Base-by-base conservation (phyloP, 1,140 invertebrate genomes). In the Eueides isabella region DNA sequence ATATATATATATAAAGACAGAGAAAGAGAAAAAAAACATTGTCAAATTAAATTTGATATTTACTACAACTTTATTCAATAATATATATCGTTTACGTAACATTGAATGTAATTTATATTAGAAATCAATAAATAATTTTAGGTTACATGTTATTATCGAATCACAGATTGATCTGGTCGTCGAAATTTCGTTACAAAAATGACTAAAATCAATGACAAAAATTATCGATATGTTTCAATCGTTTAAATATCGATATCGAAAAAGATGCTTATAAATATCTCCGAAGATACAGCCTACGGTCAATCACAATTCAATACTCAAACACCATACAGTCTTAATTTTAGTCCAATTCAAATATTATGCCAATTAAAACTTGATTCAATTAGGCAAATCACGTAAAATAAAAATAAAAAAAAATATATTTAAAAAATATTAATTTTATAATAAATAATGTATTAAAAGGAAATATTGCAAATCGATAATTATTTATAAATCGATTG, bases 311-410 rank as follows among this genome's bases (percentile, higher is more conserved):
- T 23, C 48, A 23, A 55, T 55, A 23, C 48, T 55, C 9, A 55
- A 55, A 55, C 9, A 55, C 6, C 16, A 55, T 55, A 55, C 48
- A 55, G 48, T 26, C 48, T 55, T 55, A 55, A 55, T 55, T 55
- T 55, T 55, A 55, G 48, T 55, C 19, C 48, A 55, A 55, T 55
- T 26, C n/a, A 55, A 55, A 55, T 55, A 55, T 55, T 3, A 55
- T 55, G 48, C 19, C 48, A 55, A 55, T 23, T 11, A 26, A 19
- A 55, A 23, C 7, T 55, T 23, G 48, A 26, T 9, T 61, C 26
- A 35, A 33, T 61, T 61, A 68, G 48, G 67, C 31, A 31, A 61
- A 68, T 16, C 23, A 61, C 61, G 30, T 26, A 61, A 55, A 33
- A 30, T 33, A 26, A 33, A 67, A 31, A 29, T 68, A 61, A 33